Base-by-base conservation (phyloP, 2,888 invertebrate species). In the Pandemis cinnamomeana region DNA sequence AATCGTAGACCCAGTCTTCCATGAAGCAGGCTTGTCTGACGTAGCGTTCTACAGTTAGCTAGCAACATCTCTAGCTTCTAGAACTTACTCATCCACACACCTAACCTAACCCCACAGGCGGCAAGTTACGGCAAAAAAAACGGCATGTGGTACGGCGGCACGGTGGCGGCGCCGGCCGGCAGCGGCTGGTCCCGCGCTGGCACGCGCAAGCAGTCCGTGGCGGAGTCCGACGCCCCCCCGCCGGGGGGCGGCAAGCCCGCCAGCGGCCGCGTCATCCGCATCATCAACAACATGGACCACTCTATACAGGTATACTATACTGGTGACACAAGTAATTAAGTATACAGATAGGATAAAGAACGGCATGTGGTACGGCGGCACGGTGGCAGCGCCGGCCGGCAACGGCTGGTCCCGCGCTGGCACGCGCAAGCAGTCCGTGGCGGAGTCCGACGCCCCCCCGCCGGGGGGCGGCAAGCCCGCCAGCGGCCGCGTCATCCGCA, bases 261-360 rank as follows among this genome's bases (percentile, higher is more conserved):
- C 81, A 97, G 97, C 76, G 97, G 98, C 67, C 95, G 98, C 81
- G 97, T 98, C 81, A 98, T 99, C 87, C 95, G 98, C 81, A 98
- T 99, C 86, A 97, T 99, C 86, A 99, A 99, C 91, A 98, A 98
- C 89, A 96, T 97, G 95, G 97, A 98, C 90, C 98, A 98, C 88
- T 97, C 98, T 55, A 97, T 98, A 82, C 98, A 98, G 96, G 98
- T 97, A 89, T n/a, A n/a, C n/a, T n/a, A 20, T 20, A 20, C 20
- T 0, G 20, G 20, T 20, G 20, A 20, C 20, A 20, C 20, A 20
- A 20, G 20, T 20, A 20, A 20, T 20, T 1, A 20, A 20, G 20
- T 20, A 20, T 20, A 20, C 20, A 20, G 8, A 15, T 15, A 10
- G 10, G 27, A 5, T 36, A 36, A 36, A 4, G 27, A 36, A 36